Base-by-base conservation (phyloP, 1,140 invertebrate genomes). In the Sycophaga agraensis region DNA sequence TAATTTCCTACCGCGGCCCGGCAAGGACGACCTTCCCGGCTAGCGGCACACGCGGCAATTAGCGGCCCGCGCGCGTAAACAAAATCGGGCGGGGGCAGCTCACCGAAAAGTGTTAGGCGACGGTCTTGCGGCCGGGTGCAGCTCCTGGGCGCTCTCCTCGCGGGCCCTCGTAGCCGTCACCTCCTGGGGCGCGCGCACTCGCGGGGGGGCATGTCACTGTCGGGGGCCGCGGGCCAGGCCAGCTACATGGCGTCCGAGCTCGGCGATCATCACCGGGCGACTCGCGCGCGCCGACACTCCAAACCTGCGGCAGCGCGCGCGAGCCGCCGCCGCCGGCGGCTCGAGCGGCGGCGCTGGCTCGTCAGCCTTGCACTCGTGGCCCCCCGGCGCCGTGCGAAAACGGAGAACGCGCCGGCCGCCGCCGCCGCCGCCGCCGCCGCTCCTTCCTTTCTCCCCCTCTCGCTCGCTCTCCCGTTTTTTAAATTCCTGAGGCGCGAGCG, bases 241-340 rank as follows among this genome's bases (percentile, higher is more conserved):
- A n/a, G n/a, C n/a, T n/a, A n/a, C n/a, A n/a, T n/a, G n/a, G 46
- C 46, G 26, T 42, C 7, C 51, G 22, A 42, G 24, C 53, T 11
- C 40, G 53, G 28, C 43, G 42, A 57, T 22, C 42, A 57, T 57
- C 40, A 31, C 39, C 53, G 53, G 16, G 5, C 42, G 54, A 57
- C 53, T 55, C 14, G 35, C 24, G 14, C 8, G 4, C 31, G 19
- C 26, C 31, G 16, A 11, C 26, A 3, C 12, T n/a, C n/a, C n/a
- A n/a, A n/a, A n/a, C n/a, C n/a, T n/a, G n/a, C n/a, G n/a, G n/a
- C n/a, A n/a, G n/a, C n/a, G n/a, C 4, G 26, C 45, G 2, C 22
- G 0, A 4, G 14, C 45, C 9, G 14, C 26, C n/a, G 22, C 26
- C 26, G 12, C 21, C 26, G 3, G 24, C 22, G 34, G 35, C 50